These are phyloP conservation scores for Watsonalla cultraria DNA, from an alignment of 2,888 invertebrate genomes.

Conservation along the genomic window DNA sequence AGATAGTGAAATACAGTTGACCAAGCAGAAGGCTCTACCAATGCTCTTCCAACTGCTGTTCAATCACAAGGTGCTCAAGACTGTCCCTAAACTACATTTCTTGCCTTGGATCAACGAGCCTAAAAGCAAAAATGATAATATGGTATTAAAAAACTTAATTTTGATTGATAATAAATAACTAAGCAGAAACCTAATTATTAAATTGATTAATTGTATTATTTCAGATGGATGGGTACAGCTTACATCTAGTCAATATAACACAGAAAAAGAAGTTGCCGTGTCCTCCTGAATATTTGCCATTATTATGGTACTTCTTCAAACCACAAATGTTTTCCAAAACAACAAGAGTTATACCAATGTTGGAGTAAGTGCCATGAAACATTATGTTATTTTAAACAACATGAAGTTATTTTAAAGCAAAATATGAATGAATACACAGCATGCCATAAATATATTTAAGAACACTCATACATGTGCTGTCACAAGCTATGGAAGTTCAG, in stretches of 20 bases:
- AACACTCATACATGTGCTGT: too few species aligned
- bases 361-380: slow-evolving; percentile 81
- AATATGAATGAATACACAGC: background rate
- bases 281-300: slow-evolving; percentile 75
- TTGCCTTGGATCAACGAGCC: slow-evolving; percentile 79
- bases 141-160: slow-evolving; percentile 39
- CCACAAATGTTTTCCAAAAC: slow-evolving; percentile 80
- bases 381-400: too few species aligned
- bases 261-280: slow-evolving; percentile 79
- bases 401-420: too few species aligned
- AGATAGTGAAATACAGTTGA: slow-evolving; percentile 73
- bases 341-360: slow-evolving; percentile 82
- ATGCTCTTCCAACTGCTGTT: slow-evolving; percentile 85
- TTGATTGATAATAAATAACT: too few species aligned
- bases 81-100: slow-evolving; percentile 81
- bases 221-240: slow-evolving; percentile 72
- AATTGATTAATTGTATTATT: slow-evolving; percentile 14
- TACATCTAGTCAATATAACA: slow-evolving; percentile 83
- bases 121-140: slow-evolving; percentile 38
- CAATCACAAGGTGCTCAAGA: slow-evolving; percentile 78
- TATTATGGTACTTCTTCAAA: slow-evolving; percentile 84
- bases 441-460: too few species aligned
- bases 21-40: slow-evolving; percentile 79
- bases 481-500: too few species aligned
- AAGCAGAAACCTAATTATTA: background rate